Conservation (phyloP, 2,113 vertebrate genomes). For the Mormyrus lacerda region DNA sequence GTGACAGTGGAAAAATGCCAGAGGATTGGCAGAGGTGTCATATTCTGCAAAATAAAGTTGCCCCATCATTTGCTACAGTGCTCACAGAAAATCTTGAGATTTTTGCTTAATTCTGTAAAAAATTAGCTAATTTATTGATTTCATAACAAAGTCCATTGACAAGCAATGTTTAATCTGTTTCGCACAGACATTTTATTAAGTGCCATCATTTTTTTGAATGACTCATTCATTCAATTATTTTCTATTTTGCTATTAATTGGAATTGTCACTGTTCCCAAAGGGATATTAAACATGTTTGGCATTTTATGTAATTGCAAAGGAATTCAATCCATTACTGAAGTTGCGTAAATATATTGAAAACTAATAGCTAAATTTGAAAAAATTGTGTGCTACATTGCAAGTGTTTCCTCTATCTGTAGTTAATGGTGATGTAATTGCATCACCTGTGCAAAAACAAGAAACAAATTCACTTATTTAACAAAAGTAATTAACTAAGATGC, state of each 20-base stretch:
- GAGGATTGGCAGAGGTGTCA: background rate
- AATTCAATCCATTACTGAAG: background rate
- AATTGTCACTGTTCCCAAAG: too few relatives aligned
- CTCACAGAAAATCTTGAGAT: background rate
- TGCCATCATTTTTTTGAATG: background rate
- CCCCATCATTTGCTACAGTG: background rate
- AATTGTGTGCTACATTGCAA: background rate
- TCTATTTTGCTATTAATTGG: background rate
- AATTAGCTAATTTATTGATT: too few relatives aligned
- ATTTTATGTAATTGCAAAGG: too few relatives aligned
- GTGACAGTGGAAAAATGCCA: background rate
- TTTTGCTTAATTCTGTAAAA: too few relatives aligned
- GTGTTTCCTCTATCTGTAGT: background rate
- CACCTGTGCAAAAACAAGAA: too few relatives aligned
- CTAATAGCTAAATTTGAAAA: background rate
- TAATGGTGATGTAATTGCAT: too few relatives aligned
- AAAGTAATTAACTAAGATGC: too few relatives aligned
- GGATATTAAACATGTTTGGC: too few relatives aligned
- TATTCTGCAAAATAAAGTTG: background rate
- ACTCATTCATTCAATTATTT: background rate
- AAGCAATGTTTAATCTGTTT: background rate
- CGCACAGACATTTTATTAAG: background rate
- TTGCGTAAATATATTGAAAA: background rate
- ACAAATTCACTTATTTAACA: too few relatives aligned
- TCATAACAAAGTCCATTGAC: too few relatives aligned